Evolutionary conservation across 2,113 vertebrate species (phyloP).

Genomic region (Microtus ochrogaster): DNA sequence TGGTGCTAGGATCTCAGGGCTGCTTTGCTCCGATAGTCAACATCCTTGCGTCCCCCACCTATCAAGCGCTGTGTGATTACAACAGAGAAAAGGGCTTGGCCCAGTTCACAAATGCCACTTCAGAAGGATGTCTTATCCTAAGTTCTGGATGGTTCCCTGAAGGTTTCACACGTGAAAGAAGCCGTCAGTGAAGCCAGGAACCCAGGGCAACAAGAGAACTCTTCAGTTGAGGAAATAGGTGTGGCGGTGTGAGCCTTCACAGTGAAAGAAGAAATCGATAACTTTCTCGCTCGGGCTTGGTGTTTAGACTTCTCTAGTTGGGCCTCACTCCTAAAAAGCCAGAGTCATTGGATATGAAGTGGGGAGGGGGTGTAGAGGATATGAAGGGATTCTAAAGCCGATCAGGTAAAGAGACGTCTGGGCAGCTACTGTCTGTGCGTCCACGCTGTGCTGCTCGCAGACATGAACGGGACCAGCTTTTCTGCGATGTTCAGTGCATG

Average conservation of each 20-base stretch:
- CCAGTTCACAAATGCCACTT: not conserved
- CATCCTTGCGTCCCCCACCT: not conserved
- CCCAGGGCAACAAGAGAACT: not conserved
- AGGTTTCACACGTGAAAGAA: not conserved
- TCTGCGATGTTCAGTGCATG: not conserved
- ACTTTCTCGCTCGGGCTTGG: not conserved
- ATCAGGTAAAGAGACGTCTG: not conserved
- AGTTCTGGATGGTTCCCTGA: not conserved
- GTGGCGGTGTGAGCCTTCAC: not conserved
- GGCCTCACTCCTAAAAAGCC: not conserved
- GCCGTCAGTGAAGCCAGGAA: not conserved
- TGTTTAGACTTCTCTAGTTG: not conserved
- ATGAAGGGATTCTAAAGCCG: not conserved
- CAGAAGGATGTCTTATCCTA: not conserved
- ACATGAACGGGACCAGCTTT: not conserved
- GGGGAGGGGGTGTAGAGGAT: too few relatives aligned
- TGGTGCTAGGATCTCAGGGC: not conserved
- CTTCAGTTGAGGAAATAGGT: not conserved
- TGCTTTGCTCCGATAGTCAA: not conserved
- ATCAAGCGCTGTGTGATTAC: not conserved
- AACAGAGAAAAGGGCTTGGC: not conserved
- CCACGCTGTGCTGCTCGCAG: rapidly evolving
- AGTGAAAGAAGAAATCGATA: not conserved
- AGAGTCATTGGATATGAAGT: not conserved
- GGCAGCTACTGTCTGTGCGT: not conserved